Percentiles rank a stretch among this genome's conserved stretches.
These are phyloP conservation scores for Pyrgus malvae DNA, from an alignment of 2,888 invertebrate genomes.

Conservation along the genomic window DNA sequence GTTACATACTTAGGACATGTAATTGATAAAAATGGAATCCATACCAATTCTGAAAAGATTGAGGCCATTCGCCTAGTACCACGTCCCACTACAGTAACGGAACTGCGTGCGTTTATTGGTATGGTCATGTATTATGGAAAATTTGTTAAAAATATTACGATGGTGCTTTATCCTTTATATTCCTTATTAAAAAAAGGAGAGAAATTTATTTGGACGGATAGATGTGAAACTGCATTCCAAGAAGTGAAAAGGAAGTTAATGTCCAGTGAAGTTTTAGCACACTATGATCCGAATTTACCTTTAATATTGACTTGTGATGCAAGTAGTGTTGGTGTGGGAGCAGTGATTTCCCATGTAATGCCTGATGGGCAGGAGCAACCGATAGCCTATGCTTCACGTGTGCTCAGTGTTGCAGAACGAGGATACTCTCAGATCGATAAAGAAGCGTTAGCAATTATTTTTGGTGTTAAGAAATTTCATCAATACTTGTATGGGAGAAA, in stretches of 20 bases:
- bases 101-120: neutral
- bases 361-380: neutral
- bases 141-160: slow-evolving; percentile 1
- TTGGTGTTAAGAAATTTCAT: slow-evolving; percentile 1
- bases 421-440: neutral
- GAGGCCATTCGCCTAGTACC: neutral
- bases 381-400: neutral
- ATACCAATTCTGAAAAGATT: neutral
- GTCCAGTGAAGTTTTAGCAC: slow-evolving; percentile 1
- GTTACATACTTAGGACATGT: slow-evolving; percentile 1
- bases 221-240: neutral
- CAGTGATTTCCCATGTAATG: neutral
- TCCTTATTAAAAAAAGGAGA: neutral
- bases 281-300: slow-evolving; percentile 1
- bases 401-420: neutral
- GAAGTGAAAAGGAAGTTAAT: neutral
- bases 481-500: neutral
- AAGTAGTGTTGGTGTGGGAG: neutral
- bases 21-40: neutral
- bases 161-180: neutral
- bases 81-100: neutral
- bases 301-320: slow-evolving; percentile 1
- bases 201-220: neutral
- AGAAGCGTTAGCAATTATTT: neutral
- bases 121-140: neutral